phyloP scores from a whole-genome alignment of 2,113 vertebrate species.

The Lagopus leucura region DNA sequence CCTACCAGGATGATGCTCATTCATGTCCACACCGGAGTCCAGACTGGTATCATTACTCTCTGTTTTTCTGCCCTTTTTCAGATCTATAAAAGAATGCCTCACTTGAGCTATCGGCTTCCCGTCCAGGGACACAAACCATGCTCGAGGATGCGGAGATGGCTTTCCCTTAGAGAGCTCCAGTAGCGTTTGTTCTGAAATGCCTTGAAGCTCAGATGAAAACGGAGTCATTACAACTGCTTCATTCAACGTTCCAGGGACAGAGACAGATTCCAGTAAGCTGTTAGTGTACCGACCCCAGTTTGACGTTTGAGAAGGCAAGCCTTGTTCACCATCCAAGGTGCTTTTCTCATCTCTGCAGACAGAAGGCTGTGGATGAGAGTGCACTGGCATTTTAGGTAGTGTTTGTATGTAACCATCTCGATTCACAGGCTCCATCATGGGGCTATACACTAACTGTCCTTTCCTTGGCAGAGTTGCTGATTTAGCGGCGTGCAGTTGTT shows the following conservation, averaged over 20 bases:
- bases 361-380: slow-evolving; percentile 79
- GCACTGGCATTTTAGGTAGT: slow-evolving; percentile 83
- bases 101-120: slow-evolving; percentile 92
- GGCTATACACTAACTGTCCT: slow-evolving; percentile 80
- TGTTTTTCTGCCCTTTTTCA: slow-evolving; percentile 85
- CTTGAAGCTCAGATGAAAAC: slow-evolving; percentile 90
- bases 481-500: slow-evolving; percentile 83
- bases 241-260: slow-evolving; percentile 93
- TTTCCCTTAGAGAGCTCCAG: slow-evolving; percentile 90
- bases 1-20: slow-evolving; percentile 85
- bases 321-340: slow-evolving; percentile 79
- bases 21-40: slow-evolving; percentile 98
- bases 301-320: slow-evolving; percentile 78
- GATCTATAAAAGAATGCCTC: slow-evolving; percentile 94
- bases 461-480: slow-evolving; percentile 92
- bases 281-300: slow-evolving; percentile 87
- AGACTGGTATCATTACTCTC: slow-evolving; percentile 96
- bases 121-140: slow-evolving; percentile 96
- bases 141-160: slow-evolving; percentile 86
- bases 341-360: slow-evolving; percentile 80
- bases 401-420: slow-evolving; percentile 89
- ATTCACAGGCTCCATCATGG: slow-evolving; percentile 79
- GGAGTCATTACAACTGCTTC: slow-evolving; percentile 91
- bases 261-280: slow-evolving; percentile 92
- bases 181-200: slow-evolving; percentile 92